Percentiles rank a stretch among this genome's conserved stretches.
phyloP scores from a whole-genome alignment of 1,140 invertebrate genomes.

The Drosophila oshimai region DNA sequence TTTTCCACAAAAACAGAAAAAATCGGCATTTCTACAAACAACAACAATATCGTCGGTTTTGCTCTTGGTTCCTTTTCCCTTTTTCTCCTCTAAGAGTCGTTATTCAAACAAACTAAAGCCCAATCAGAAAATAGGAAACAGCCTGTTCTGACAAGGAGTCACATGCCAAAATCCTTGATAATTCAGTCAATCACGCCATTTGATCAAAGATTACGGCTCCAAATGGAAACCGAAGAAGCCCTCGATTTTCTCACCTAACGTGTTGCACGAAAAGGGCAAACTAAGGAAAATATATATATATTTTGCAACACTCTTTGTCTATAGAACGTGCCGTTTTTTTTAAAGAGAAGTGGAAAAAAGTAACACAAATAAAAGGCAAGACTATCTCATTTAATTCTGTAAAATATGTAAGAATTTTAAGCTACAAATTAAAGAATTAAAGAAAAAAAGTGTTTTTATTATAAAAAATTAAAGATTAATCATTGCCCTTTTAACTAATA shows the following conservation, averaged over 20 bases:
- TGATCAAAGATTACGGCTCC: constrained; percentile 14
- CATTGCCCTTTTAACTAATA: too few species aligned
- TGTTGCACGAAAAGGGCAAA: not conserved
- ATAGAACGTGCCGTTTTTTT: constrained; percentile 8
- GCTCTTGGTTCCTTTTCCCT: not conserved
- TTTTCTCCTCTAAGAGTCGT: not conserved
- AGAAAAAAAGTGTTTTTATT: not conserved
- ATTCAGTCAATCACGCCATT: constrained; percentile 38
- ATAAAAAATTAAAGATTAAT: too few species aligned
- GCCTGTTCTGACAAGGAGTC: constrained; percentile 9
- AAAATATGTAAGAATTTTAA: too few species aligned
- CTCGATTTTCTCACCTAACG: not conserved
- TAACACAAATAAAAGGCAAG: not conserved
- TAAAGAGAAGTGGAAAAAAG: not conserved
- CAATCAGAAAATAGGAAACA: constrained; percentile 7
- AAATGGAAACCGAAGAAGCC: not conserved
- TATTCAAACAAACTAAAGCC: not conserved
- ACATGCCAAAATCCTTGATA: constrained; percentile 24
- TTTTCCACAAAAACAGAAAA: too few species aligned
- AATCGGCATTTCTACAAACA: too few species aligned
- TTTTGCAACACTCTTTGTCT: constrained; percentile 3
- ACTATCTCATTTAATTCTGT: too few species aligned
- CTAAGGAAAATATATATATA: not conserved
- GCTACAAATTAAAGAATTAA: too few species aligned
- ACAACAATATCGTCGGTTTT: too few species aligned